phyloP scores from a whole-genome alignment of 2,888 invertebrate genomes.

The Venustoraphidia nigricollis region DNA sequence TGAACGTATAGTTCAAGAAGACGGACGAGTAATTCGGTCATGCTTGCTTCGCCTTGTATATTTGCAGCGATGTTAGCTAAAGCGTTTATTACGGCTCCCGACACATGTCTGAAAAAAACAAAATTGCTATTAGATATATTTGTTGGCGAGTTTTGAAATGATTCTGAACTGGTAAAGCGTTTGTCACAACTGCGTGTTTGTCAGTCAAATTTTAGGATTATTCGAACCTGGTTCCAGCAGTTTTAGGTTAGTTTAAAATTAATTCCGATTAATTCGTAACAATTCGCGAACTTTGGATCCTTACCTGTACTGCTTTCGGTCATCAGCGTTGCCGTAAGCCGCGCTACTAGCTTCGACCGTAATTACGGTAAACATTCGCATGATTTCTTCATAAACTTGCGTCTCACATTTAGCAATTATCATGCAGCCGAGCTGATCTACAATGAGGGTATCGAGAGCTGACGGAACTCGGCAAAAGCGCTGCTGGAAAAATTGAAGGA shows the following conservation, averaged over 20 bases:
- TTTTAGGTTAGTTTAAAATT: no score
- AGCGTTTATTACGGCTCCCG: conserved; percentile 90
- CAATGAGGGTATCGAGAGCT: conserved; percentile 81
- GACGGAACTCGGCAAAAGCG: conserved; percentile 87
- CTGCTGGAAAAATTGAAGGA: conserved; percentile 93
- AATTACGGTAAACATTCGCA: conserved; percentile 95
- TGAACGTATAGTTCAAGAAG: conserved; percentile 94
- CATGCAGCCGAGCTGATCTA: conserved; percentile 96
- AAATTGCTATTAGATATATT: neutral
- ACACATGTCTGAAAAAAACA: conserved; percentile 53
- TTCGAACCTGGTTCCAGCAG: no score
- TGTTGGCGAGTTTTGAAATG: no score
- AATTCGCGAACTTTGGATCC: no score
- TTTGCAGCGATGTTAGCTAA: conserved; percentile 92
- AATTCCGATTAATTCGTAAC: no score
- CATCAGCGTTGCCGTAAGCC: conserved; percentile 46
- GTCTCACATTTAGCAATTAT: conserved; percentile 85
- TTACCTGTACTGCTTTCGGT: conserved; percentile 39
- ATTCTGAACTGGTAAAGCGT: neutral
- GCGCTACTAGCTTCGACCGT: conserved; percentile 83
- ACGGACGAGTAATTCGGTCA: conserved; percentile 72
- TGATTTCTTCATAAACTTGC: conserved; percentile 80
- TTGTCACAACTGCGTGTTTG: neutral
- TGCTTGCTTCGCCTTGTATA: conserved; percentile 71
- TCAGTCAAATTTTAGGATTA: neutral